Percentiles rank a stretch among this genome's conserved stretches.
Evolutionary conservation across 2,113 vertebrate genomes (phyloP).

Genomic region (Rhinichthys klamathensis): DNA sequence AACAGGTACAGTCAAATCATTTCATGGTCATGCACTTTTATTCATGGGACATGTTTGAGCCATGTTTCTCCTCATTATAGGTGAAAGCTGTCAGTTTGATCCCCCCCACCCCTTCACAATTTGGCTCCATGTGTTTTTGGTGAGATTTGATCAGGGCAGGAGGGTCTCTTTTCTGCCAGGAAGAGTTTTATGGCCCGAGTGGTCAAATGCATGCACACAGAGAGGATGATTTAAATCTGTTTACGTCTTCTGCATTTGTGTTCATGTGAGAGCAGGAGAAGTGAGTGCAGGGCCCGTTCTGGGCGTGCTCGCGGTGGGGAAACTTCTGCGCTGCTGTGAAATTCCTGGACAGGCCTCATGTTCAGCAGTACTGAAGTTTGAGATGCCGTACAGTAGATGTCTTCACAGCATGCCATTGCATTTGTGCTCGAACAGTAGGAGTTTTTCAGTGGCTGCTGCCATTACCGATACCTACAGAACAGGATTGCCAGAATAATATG

Average conservation of each 20-base stretch:
- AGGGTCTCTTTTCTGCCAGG: neutral
- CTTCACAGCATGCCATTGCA: neutral
- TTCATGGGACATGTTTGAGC: neutral
- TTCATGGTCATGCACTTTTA: neutral
- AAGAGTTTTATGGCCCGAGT: neutral
- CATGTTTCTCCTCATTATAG: neutral
- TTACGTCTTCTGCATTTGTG: neutral
- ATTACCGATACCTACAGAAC: neutral
- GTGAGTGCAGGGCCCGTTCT: neutral
- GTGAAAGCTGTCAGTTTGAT: neutral
- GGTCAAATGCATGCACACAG: neutral
- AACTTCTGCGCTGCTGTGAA: constrained; percentile 14
- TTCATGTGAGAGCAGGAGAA: neutral
- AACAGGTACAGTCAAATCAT: constrained; percentile 77
- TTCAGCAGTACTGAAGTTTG: constrained; percentile 2
- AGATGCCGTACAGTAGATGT: constrained; percentile 1
- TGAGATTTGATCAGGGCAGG: neutral
- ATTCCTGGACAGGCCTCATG: constrained; percentile 33
- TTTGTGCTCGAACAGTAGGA: neutral
- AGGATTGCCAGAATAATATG: neutral
- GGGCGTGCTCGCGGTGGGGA: constrained; percentile 21
- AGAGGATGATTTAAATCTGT: neutral
- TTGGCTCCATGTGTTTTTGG: neutral
- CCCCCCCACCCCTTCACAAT: too few relatives aligned
- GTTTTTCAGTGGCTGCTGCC: neutral